Conservation (phyloP, 2,113 vertebrate species). For the Dasypus novemcinctus region DNA sequence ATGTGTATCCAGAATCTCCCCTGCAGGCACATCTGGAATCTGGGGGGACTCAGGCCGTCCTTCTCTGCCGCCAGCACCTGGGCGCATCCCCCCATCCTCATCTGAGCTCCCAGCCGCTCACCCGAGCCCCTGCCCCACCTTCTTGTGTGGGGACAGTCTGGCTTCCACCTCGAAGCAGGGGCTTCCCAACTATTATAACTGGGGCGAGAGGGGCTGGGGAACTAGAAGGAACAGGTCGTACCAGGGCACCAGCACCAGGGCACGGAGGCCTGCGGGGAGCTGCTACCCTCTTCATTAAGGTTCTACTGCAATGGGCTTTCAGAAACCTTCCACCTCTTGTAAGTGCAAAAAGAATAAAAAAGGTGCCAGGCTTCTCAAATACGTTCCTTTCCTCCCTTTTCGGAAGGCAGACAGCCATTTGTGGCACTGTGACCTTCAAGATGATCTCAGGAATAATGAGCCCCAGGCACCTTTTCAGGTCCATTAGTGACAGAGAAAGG, state of each 20-base stretch:
- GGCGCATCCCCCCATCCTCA: conserved; percentile 20
- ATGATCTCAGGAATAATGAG: conserved; percentile 65
- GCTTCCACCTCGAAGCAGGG: background rate
- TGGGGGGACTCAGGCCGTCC: background rate
- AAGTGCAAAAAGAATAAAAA: background rate
- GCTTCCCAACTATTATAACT: fast-evolving
- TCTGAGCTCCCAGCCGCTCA: conserved; percentile 24
- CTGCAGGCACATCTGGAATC: background rate
- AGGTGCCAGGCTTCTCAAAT: conserved; percentile 15
- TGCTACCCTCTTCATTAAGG: conserved; percentile 40
- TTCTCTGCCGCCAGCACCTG: conserved; percentile 2
- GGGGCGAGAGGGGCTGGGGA: fast-evolving
- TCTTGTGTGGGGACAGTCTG: fast-evolving
- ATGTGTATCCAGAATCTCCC: background rate
- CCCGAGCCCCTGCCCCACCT: background rate
- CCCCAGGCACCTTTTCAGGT: conserved; percentile 38
- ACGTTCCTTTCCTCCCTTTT: background rate
- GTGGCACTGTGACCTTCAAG: conserved; percentile 55
- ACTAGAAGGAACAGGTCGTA: background rate
- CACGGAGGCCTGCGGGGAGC: background rate
- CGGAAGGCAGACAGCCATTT: background rate
- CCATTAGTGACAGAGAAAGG: background rate
- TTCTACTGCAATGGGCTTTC: background rate
- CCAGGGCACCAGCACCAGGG: background rate
- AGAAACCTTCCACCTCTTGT: conserved; percentile 25